These are phyloP conservation scores for Dendroctonus ponderosae DNA, from an alignment of 1,140 invertebrate genomes.

Conservation along the genomic window DNA sequence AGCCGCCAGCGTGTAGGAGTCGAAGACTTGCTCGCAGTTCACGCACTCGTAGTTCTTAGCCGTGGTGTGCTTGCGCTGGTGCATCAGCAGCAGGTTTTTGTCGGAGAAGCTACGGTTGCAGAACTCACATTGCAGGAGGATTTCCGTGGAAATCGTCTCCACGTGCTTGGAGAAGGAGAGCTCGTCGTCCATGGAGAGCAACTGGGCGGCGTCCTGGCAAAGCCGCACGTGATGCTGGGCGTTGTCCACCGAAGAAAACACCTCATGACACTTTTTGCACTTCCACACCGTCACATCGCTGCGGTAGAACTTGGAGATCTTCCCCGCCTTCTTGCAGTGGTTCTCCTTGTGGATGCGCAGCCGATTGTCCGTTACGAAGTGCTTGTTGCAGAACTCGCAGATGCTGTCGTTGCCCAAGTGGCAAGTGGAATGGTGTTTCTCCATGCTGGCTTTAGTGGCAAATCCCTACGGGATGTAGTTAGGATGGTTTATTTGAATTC, in stretches of 20 bases:
- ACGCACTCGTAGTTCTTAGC: constrained; percentile 58
- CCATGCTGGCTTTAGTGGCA: constrained; percentile 46
- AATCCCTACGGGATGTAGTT: constrained; percentile 31
- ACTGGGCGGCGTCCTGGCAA: constrained; percentile 28
- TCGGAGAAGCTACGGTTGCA: constrained; percentile 58
- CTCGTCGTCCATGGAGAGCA: background rate
- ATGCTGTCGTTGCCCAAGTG: constrained; percentile 35
- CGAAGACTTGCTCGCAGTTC: constrained; percentile 53
- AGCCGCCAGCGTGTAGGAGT: constrained; percentile 53
- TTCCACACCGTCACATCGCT: constrained; percentile 50
- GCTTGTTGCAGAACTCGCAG: constrained; percentile 49
- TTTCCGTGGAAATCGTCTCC: constrained; percentile 47
- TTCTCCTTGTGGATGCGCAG: constrained; percentile 50
- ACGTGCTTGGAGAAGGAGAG: constrained; percentile 24
- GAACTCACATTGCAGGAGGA: constrained; percentile 59
- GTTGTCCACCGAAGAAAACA: constrained; percentile 43
- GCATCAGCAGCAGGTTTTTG: constrained; percentile 51
- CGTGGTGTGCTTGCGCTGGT: constrained; percentile 54
- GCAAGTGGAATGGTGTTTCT: constrained; percentile 39
- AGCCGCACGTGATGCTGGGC: constrained; percentile 37
- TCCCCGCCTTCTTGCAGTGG: constrained; percentile 50
- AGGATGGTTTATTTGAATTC: too few species aligned
- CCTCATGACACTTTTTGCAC: constrained; percentile 48
- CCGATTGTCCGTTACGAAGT: constrained; percentile 49
- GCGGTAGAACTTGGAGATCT: constrained; percentile 49